Percentiles rank a stretch among this genome's conserved stretches.
phyloP scores from a whole-genome alignment of 2,797 vertebrate genomes.

The Squalus acanthias region DNA sequence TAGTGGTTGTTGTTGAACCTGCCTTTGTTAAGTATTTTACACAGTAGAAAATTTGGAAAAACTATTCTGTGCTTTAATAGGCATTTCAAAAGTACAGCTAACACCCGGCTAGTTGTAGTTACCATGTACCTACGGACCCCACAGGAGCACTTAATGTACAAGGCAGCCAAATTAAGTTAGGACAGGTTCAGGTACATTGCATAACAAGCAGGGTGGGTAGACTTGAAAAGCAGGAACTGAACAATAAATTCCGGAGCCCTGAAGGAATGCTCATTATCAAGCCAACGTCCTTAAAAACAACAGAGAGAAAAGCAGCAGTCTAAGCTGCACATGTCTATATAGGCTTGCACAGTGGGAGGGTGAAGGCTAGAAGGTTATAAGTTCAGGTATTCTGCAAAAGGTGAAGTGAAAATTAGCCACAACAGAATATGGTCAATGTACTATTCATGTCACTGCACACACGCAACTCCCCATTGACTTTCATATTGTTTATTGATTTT shows the following conservation, averaged over 20 bases:
- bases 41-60: not conserved
- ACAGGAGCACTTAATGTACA: not conserved
- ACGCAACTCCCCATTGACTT: not conserved
- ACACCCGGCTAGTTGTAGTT: not conserved
- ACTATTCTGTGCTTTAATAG: not conserved
- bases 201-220: not conserved
- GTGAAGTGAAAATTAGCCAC: not conserved
- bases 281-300: not conserved
- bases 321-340: not conserved
- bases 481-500: not conserved
- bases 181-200: not conserved
- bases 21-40: not conserved
- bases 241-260: not conserved
- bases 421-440: not conserved
- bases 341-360: not conserved
- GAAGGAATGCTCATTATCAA: constrained; percentile 22
- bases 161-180: not conserved
- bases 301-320: not conserved
- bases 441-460: not conserved
- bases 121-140: not conserved
- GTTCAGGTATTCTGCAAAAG: not conserved
- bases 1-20: not conserved
- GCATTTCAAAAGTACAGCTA: not conserved
- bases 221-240: constrained; percentile 28
- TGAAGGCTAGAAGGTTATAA: too few species aligned